Percentiles rank a stretch among this genome's conserved stretches.
phyloP scores from a whole-genome alignment of 2,888 invertebrate genomes.

The Poecilus cupreus region DNA sequence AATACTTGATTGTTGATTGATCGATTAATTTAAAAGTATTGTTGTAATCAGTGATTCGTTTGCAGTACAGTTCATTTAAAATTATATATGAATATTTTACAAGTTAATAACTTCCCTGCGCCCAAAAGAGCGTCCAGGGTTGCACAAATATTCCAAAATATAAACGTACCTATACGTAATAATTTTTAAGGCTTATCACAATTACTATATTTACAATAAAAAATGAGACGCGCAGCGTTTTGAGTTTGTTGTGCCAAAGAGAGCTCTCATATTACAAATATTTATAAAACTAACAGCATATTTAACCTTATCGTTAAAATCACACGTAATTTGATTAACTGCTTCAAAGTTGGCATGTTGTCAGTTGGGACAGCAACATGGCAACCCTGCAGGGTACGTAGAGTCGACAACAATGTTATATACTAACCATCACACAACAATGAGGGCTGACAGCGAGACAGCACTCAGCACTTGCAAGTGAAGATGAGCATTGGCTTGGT shows the following conservation, averaged over 20 bases:
- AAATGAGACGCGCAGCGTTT: conserved; percentile 60
- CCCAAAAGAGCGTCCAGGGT: conserved; percentile 25
- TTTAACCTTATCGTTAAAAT: conserved; percentile 53
- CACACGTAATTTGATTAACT: conserved; percentile 53
- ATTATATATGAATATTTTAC: not conserved
- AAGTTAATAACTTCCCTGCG: not conserved
- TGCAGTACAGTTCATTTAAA: too few relatives aligned
- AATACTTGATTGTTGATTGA: not conserved
- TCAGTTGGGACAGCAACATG: conserved; percentile 2
- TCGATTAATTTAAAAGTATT: not conserved
- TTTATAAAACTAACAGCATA: conserved; percentile 55
- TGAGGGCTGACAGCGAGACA: not conserved
- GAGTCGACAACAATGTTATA: conserved; percentile 40
- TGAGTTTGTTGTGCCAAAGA: conserved; percentile 60
- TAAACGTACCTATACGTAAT: conserved; percentile 60
- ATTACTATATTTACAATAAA: conserved; percentile 71
- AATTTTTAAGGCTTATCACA: conserved; percentile 72
- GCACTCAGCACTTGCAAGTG: not conserved
- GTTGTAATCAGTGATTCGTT: too few relatives aligned
- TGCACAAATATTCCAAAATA: conserved; percentile 46
- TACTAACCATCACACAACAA: conserved; percentile 47
- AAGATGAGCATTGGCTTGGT: too few relatives aligned
- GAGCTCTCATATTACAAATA: conserved; percentile 60
- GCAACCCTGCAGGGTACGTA: conserved; percentile 21
- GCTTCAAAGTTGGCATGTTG: conserved; percentile 22